These are phyloP conservation scores for Cladopsammia gracilis DNA, from an alignment of 64 coral and sea anemone genomes.

Conservation along the genomic window DNA sequence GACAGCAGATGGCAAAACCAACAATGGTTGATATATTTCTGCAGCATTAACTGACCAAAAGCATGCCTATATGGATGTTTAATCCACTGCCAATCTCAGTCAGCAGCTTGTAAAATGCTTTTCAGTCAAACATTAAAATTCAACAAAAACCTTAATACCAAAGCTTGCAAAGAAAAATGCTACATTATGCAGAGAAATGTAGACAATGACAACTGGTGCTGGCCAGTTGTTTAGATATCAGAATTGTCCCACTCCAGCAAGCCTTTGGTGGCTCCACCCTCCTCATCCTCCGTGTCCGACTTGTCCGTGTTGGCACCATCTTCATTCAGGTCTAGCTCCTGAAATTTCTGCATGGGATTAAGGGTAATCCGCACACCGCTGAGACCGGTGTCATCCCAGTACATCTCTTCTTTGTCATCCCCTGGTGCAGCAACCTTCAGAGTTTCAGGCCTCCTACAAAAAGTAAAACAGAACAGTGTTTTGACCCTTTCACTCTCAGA, in stretches of 20 bases:
- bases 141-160: neutral
- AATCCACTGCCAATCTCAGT: too few relatives aligned
- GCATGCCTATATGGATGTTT: too few relatives aligned
- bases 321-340: constrained; percentile 94
- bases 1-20: too few relatives aligned
- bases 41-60: neutral
- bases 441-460: constrained; percentile 44
- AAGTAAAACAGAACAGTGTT: neutral
- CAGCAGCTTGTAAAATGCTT: neutral
- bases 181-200: neutral
- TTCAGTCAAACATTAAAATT: neutral
- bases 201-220: neutral
- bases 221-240: constrained; percentile 60
- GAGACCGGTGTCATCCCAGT: constrained; percentile 95
- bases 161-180: neutral
- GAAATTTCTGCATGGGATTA: constrained; percentile 95
- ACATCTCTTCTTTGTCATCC: constrained; percentile 86
- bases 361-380: constrained; percentile 91
- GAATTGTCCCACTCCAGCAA: constrained; percentile 87
- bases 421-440: constrained; percentile 69
- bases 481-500: too few relatives aligned
- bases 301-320: constrained; percentile 81
- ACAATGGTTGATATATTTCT: neutral
- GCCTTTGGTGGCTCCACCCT: constrained; percentile 63
- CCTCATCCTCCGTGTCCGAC: constrained; percentile 77